Evolutionary conservation across 2,888 invertebrate genomes (phyloP), one percentile per base, ranked within the genome.

Genomic region (Hypercompe scribonia): DNA sequence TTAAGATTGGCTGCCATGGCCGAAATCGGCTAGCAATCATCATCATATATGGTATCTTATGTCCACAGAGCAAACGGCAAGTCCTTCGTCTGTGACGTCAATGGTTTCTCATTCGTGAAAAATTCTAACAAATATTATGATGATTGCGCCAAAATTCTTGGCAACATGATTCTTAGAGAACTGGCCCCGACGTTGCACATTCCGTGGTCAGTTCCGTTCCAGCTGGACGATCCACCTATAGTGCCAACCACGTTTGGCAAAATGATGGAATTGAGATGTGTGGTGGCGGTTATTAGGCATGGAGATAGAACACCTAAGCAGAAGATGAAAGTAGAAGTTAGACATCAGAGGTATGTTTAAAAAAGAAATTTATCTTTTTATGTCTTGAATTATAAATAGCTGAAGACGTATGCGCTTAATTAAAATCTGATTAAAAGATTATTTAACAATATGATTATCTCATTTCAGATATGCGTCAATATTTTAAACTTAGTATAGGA

Each of bases 41-140:
- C n/a, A n/a, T n/a, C n/a, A n/a, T n/a, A n/a, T n/a, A n/a, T n/a
- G n/a, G 28, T 61, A 13, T 42, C 65, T 34, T n/a, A 65, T 58
- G 31, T 63, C 21, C 39, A 54, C 91, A 98, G 99, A 92, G 99
- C 99, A 33, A 99, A 99, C 96, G 99, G 99, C 68, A 99, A 99
- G 93, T 99, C 99, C 0, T 99, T 98, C 92, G 99, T 99, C 0
- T 99, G 99, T 95, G 99, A 99, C 96, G 99, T 99, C 5, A 99
- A 99, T 94, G 99, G 99, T 0, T 99, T 99, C 93, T 99, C 99
- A 90, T 99, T 99, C 94, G 99, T 99, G 39, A 99, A 99, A 93
- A 99, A 99, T 92, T 99, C 99, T 0, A 99, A 99, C 92, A 99
- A 99, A 90, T 99, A 99, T 95, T 99, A 99, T 91, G 99, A 99